Base-by-base conservation (phyloP, 2,888 invertebrate species). In the Harpalus rubripes region DNA sequence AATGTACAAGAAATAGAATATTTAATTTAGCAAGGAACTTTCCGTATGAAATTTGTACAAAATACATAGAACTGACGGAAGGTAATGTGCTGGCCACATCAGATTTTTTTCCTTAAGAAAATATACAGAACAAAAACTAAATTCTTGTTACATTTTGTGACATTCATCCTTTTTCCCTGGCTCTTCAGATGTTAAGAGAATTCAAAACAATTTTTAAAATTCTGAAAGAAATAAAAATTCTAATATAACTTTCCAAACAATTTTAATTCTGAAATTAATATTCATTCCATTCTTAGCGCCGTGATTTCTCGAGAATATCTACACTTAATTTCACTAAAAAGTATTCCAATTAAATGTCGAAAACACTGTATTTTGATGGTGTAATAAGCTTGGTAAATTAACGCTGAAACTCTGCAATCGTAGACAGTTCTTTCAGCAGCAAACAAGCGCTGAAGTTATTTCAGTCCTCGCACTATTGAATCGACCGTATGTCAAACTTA, bases 381-480 rank as follows among this genome's bases (percentile, higher is more conserved):
- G 80, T 63, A 81, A 81, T 81, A 63, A 81, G 39, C 16, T 61
- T 22, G 80, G 32, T 81, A 81, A 81, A 81, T 81, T 61, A 81
- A 63, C 61, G 61, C 41, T 32, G 44, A 63, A 81, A 81, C 59
- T 81, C 16, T 63, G 59, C 15, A 6, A 0, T 63, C 63, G 63
- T 12, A 63, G 32, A 32, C 26, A 22, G 18, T 63, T 63, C 80
- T 63, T 81, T 81, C 78, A 78, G 56, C 32, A 26, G 79, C 58
- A 81, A 41, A 59, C 41, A 61, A 63, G 39, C 12, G 1, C 18
- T 22, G 22, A 44, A 56, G 44, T 74, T 22, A 44, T 41, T 44
- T 6, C n/a, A 32, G 16, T 15, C 22, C 16, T 52, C 6, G 16
- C 32, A n/a, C 72, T 18, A 15, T 15, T n/a, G 0, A 63, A 22